A percentile compares a stretch with the other conserved stretches of the same genome.
Conservation (phyloP, 1,140 invertebrate species). For the Macrotrachela quadricornifera region DNA sequence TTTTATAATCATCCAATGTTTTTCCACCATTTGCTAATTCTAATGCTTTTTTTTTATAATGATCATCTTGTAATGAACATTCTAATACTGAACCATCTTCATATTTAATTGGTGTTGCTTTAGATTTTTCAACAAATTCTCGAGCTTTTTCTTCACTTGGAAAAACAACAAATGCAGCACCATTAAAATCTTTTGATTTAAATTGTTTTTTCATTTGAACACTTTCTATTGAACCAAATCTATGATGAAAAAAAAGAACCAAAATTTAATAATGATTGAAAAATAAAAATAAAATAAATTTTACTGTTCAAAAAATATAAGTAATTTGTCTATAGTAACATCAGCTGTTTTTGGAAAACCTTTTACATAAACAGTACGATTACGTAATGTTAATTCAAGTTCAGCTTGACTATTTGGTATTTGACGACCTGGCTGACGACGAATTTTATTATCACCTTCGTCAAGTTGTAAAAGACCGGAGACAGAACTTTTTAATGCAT, state of each 20-base stretch:
- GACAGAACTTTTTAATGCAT: not conserved
- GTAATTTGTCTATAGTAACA: constrained; percentile 1
- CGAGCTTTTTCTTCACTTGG: too few relatives aligned
- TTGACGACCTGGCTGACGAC: not conserved
- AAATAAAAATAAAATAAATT: not conserved
- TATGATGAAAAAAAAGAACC: too few relatives aligned
- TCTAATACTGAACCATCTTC: too few relatives aligned
- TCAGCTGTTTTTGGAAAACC: not conserved
- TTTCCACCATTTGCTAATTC: too few relatives aligned
- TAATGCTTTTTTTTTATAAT: too few relatives aligned
- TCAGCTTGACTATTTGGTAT: constrained; percentile 2
- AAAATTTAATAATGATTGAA: too few relatives aligned
- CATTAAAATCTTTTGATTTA: too few relatives aligned
- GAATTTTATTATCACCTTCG: constrained; percentile 1
- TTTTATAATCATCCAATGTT: not conserved
- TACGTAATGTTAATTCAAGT: constrained; percentile 1
- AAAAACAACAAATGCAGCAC: too few relatives aligned
- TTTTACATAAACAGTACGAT: constrained; percentile 4
- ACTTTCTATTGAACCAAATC: not conserved
- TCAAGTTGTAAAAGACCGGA: constrained; percentile 2
- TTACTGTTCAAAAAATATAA: constrained; percentile 1
- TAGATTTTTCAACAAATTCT: too few relatives aligned
- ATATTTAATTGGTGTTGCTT: too few relatives aligned
- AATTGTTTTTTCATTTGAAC: too few relatives aligned
- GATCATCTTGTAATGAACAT: too few relatives aligned